phyloP scores from a whole-genome alignment of 2,797 vertebrate genomes.

The Cetoscarus ocellatus region DNA sequence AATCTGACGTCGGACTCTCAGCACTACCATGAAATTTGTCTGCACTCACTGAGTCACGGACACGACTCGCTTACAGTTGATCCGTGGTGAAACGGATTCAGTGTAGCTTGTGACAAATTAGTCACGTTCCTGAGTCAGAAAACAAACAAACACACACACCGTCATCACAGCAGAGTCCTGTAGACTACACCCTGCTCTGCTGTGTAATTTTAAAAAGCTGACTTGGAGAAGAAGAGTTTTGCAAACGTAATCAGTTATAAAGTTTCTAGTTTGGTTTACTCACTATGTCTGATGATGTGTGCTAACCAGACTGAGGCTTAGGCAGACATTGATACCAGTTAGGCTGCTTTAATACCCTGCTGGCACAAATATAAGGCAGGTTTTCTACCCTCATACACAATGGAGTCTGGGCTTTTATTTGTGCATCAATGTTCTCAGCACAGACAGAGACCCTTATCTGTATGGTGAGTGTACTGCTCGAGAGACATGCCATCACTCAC shows the following conservation, averaged over 20 bases:
- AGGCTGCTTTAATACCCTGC: conserved; percentile 9
- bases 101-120: conserved; percentile 49
- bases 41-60: conserved; percentile 65
- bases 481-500: too few relatives aligned
- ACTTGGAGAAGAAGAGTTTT: conserved; percentile 63
- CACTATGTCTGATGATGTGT: conserved; percentile 3
- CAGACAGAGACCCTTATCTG: too few relatives aligned
- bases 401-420: too few relatives aligned
- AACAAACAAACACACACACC: conserved; percentile 39
- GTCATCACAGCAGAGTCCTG: conserved; percentile 14
- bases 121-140: conserved; percentile 44
- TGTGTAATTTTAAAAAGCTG: conserved; percentile 74
- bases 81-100: conserved; percentile 47
- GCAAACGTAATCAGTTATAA: conserved; percentile 67
- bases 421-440: too few relatives aligned
- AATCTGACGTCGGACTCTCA: conserved; percentile 67
- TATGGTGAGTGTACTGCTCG: too few relatives aligned
- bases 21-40: conserved; percentile 74
- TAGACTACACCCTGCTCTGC: conserved; percentile 64
- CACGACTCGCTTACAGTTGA: conserved; percentile 56
- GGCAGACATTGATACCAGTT: not conserved
- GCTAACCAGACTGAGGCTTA: not conserved
- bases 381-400: too few relatives aligned
- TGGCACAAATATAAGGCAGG: conserved; percentile 4
- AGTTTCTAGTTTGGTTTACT: conserved; percentile 22